Percentiles rank a stretch among this genome's conserved stretches.
phyloP scores from a whole-genome alignment of 92 coral and sea anemone species.

The Parazoanthus atlanticus region DNA sequence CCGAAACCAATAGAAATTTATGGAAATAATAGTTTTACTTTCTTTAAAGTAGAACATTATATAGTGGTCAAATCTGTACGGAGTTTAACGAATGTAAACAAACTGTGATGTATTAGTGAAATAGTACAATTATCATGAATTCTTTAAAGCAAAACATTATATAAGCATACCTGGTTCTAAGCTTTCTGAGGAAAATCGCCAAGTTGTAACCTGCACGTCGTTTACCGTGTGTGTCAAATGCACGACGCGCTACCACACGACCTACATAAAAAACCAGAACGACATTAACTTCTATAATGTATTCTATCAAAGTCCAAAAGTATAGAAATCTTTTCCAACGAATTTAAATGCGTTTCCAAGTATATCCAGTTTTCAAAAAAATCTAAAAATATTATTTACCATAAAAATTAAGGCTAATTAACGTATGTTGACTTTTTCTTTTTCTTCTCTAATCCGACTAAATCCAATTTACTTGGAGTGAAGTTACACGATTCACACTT shows the following conservation, averaged over 20 bases:
- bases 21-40: no score
- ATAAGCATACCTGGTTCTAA: background rate
- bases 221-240: slow-evolving; percentile 14
- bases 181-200: slow-evolving; percentile 26
- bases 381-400: no score
- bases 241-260: background rate
- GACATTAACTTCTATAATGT: no score
- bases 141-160: background rate
- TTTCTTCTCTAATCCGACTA: no score
- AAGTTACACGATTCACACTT: background rate
- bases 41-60: no score
- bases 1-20: no score
- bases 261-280: background rate
- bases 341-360: background rate
- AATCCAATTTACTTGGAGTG: no score
- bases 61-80: no score
- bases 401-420: no score
- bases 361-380: background rate
- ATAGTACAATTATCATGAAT: background rate
- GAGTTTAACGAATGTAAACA: no score
- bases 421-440: no score
- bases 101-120: no score
- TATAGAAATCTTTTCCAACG: background rate
- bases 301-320: background rate
- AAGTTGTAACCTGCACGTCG: slow-evolving; percentile 27